Evolutionary conservation across 1,140 invertebrate species (phyloP), one percentile per base, ranked within the genome.

Genomic region (Gonatopus flavifemur): DNA sequence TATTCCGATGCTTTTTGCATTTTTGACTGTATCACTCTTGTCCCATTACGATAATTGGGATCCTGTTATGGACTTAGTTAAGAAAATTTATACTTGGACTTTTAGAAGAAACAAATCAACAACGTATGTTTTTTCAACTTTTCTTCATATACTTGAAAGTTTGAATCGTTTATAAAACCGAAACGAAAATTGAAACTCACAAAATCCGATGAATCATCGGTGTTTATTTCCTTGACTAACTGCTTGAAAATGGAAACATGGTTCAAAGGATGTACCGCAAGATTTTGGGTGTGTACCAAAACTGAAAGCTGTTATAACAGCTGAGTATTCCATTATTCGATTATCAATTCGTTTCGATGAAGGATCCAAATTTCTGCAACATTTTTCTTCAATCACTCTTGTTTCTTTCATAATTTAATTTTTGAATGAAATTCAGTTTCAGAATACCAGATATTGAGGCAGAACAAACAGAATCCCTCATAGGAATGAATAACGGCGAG

Each of bases 41-140:
- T 84, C 88, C 25, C 86, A 92, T 71, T 92, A 88, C 64, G 90
- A 94, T 64, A 89, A 89, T 67, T 90, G 88, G 84, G 92, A 95
- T 79, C 91, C 92, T 39, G 81, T 90, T 6, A 72, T 84, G 67
- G 80, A 86, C 57, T 65, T 84, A 8, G 69, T 88, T 31, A 86
- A 84, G 69, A 83, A 83, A 59, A 53, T 84, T 42, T 77, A 85
- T 57, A 55, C 82, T 24, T 86, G 80, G 73, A 68, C 79, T 37
- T 81, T 80, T 57, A 73, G 72, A 33, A 78, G 70, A 64, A 71
- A 72, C 39, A 77, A 73, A 67, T 76, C 78, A 41, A 71, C 81
- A 41, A 81, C 81, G 81, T 83, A 65, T 49, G n/a, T n/a, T n/a
- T n/a, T n/a, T n/a, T n/a, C n/a, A n/a, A n/a, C n/a, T n/a, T n/a